Conservation (phyloP, 2,888 invertebrate species). For the Drosophila paramelanica region DNA sequence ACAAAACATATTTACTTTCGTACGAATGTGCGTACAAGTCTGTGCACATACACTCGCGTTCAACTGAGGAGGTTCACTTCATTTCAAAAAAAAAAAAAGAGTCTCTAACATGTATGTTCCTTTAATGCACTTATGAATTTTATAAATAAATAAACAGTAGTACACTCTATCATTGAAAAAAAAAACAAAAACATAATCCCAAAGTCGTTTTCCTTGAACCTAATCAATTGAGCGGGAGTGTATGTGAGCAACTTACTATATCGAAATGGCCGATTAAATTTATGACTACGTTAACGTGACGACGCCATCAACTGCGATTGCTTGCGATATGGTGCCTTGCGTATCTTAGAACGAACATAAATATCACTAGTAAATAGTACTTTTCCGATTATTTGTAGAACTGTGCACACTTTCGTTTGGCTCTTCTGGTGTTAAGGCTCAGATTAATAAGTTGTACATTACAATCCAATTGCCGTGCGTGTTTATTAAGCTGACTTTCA, state of each 20-base stretch:
- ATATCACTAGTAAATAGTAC: conserved; percentile 40
- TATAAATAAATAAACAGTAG: too few species aligned
- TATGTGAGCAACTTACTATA: too few species aligned
- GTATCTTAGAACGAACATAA: conserved; percentile 48
- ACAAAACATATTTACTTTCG: conserved; percentile 16
- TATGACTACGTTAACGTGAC: conserved; percentile 66
- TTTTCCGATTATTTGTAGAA: conserved; percentile 13
- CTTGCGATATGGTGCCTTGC: conserved; percentile 22
- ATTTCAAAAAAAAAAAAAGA: too few species aligned
- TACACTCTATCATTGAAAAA: too few species aligned
- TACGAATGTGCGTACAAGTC: not conserved
- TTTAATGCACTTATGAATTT: too few species aligned
- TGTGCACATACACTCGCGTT: too few species aligned
- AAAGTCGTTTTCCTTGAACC: too few species aligned
- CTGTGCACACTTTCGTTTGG: not conserved
- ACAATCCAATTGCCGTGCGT: not conserved
- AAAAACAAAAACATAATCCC: too few species aligned
- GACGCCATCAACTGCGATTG: conserved; percentile 26
- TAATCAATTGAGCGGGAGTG: too few species aligned
- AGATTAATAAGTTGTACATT: not conserved
- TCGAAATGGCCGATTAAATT: conserved; percentile 53
- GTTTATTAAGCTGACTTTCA: conserved; percentile 32
- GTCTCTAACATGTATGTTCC: too few species aligned
- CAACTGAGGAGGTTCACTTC: too few species aligned
- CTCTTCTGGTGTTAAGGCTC: not conserved